A percentile compares a stretch with the other conserved stretches of the same genome.
phyloP scores from a whole-genome alignment of 2,113 vertebrate species.

The Cyrtonyx montezumae region DNA sequence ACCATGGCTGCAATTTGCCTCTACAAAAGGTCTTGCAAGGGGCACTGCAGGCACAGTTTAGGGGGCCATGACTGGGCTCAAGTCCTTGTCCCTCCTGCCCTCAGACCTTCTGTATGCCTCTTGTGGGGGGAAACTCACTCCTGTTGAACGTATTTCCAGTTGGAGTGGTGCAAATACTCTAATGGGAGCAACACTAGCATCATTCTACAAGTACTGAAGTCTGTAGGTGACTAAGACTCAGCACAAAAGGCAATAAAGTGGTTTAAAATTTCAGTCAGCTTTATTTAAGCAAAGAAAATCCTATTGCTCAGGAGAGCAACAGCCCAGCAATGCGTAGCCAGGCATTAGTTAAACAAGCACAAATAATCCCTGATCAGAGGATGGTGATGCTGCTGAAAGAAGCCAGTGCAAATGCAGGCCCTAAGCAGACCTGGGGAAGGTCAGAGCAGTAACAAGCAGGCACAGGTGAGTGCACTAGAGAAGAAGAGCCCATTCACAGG shows the following conservation, averaged over 20 bases:
- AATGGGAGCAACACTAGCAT: neutral
- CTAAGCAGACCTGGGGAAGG: neutral
- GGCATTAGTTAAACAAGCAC: neutral
- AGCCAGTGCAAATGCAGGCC: neutral
- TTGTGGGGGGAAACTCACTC: neutral
- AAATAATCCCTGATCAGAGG: neutral
- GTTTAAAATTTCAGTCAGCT: neutral
- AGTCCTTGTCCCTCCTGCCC: neutral
- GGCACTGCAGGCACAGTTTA: neutral
- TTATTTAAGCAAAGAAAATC: conserved; percentile 23
- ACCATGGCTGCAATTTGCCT: no score
- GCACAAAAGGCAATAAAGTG: neutral
- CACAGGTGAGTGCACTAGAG: fast-evolving
- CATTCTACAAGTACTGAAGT: no score
- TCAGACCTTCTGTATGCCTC: fast-evolving
- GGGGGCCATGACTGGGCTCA: neutral
- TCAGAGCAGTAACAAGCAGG: fast-evolving
- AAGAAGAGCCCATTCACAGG: neutral
- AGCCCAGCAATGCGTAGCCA: neutral
- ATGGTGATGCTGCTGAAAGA: neutral
- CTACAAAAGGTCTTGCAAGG: neutral
- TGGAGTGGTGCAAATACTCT: neutral
- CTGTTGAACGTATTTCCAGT: neutral
- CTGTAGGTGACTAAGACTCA: neutral
- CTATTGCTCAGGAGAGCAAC: neutral